Evolutionary conservation across 2,113 vertebrate genomes (phyloP).

Genomic region (Xenopus laevis): DNA sequence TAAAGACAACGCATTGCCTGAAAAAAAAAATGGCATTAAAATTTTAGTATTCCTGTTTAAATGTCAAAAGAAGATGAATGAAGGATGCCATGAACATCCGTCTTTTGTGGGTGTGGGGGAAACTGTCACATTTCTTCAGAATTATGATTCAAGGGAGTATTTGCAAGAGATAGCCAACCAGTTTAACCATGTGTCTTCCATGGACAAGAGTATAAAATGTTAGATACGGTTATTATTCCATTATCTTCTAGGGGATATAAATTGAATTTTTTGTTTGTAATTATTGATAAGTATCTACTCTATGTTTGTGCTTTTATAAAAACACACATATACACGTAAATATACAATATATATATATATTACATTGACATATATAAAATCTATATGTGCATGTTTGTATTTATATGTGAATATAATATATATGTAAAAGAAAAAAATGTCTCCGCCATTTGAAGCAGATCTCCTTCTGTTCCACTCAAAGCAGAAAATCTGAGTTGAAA

Average conservation of each 20-base stretch:
- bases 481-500: slow-evolving; percentile 39
- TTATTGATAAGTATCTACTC: no score
- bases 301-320: neutral
- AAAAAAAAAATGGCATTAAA: slow-evolving; percentile 40
- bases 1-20: slow-evolving; percentile 38
- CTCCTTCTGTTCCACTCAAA: slow-evolving; percentile 31
- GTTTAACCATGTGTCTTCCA: slow-evolving; percentile 14
- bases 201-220: neutral
- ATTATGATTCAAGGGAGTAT: slow-evolving; percentile 32
- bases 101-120: slow-evolving; percentile 43
- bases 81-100: slow-evolving; percentile 43
- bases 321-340: slow-evolving; percentile 4
- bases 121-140: slow-evolving; percentile 33
- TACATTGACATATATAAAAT: no score
- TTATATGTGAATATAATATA: neutral
- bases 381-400: no score
- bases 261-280: no score
- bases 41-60: slow-evolving; percentile 45
- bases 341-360: neutral
- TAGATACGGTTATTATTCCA: no score
- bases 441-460: slow-evolving; percentile 22
- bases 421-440: slow-evolving; percentile 2
- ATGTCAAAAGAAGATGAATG: slow-evolving; percentile 46
- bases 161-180: slow-evolving; percentile 13
- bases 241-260: no score